Percentiles rank a stretch among this genome's conserved stretches.
Conservation (phyloP, 2,888 invertebrate species). For the Archips xylosteana region DNA sequence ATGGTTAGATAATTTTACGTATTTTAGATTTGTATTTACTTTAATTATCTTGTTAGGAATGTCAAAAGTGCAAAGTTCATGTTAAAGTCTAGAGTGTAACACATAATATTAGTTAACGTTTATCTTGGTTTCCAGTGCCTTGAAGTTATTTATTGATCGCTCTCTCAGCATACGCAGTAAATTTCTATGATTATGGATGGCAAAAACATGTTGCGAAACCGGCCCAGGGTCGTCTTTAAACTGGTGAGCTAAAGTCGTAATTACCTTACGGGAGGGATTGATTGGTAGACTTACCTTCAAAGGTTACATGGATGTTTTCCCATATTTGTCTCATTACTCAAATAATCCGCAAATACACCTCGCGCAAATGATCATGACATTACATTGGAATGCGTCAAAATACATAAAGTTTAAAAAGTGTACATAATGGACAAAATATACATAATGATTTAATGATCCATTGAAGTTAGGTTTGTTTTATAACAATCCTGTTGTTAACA, state of each 20-base stretch:
- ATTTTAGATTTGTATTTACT: too few relatives aligned
- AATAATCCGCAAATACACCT: not conserved
- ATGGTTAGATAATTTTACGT: too few relatives aligned
- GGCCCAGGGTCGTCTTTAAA: constrained; percentile 1
- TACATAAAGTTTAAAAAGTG: too few relatives aligned
- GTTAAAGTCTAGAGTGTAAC: not conserved
- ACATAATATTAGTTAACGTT: not conserved
- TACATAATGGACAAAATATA: too few relatives aligned
- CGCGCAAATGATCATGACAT: too few relatives aligned
- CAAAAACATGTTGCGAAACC: constrained; percentile 8
- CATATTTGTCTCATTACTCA: not conserved
- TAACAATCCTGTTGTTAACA: too few relatives aligned
- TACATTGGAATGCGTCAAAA: too few relatives aligned
- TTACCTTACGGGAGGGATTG: not conserved
- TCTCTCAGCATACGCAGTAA: not conserved
- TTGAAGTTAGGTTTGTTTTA: too few relatives aligned
- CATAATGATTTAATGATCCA: too few relatives aligned
- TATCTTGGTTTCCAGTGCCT: not conserved
- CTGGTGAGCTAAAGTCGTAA: not conserved
- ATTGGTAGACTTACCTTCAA: not conserved
- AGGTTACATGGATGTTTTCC: not conserved
- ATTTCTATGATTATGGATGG: not conserved
- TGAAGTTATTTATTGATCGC: not conserved
- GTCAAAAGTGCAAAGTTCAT: not conserved
- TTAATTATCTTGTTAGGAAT: too few relatives aligned